These are phyloP conservation scores for Lycia hirtaria DNA, from an alignment of 2,888 invertebrate species.

Conservation along the genomic window DNA sequence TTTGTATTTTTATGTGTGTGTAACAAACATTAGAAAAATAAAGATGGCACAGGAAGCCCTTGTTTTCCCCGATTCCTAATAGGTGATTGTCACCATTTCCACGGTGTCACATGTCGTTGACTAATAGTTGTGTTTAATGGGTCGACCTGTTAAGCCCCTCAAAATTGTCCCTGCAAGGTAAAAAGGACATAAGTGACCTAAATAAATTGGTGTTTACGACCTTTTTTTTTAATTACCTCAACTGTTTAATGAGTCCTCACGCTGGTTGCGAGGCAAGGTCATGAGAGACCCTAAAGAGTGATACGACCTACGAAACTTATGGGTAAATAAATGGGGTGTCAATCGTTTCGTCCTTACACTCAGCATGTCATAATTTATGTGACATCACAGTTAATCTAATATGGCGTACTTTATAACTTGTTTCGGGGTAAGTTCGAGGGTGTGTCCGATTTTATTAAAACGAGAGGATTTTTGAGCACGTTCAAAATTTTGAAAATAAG, in stretches of 20 bases:
- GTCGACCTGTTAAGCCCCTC: constrained; percentile 18
- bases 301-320: too few relatives aligned
- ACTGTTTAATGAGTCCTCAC: constrained; percentile 8
- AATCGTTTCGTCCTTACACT: too few relatives aligned
- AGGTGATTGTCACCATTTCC: constrained; percentile 20
- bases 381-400: too few relatives aligned
- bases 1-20: too few relatives aligned
- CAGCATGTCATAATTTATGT: too few relatives aligned
- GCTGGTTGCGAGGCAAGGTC: neutral
- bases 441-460: too few relatives aligned
- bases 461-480: too few relatives aligned
- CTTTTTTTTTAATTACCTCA: neutral
- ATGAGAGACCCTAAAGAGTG: neutral
- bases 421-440: too few relatives aligned
- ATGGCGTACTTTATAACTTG: too few relatives aligned
- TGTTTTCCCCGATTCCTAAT: constrained; percentile 2
- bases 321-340: too few relatives aligned
- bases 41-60: neutral
- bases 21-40: neutral
- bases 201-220: neutral
- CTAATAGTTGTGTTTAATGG: constrained; percentile 20
- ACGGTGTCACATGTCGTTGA: constrained; percentile 22
- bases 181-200: constrained; percentile 2
- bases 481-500: too few relatives aligned
- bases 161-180: neutral